Base-by-base conservation (phyloP, 2,113 vertebrate species). In the Misgurnus anguillicaudatus region DNA sequence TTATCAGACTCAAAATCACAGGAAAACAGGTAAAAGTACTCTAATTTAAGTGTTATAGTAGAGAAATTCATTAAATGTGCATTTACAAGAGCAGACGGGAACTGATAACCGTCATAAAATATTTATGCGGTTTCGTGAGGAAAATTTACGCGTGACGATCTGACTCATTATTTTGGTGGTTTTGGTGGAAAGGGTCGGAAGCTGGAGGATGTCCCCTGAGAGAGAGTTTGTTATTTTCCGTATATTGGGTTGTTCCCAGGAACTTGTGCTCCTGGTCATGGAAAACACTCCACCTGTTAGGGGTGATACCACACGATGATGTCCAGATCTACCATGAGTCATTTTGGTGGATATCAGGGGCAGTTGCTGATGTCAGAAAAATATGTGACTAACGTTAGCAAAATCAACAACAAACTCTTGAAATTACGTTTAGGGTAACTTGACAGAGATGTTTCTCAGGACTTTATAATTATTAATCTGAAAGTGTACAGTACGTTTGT, bases 261-360 rank as follows among this genome's bases (percentile, higher is more conserved):
- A 78, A 75, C 67, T 83, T 82, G 68, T 16, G 55, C 69, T 69
- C 78, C 83, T 81, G 47, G 63, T 47, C 67, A 39, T 85, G 86
- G 85, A 88, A 88, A 84, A 87, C 73, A 75, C 48, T 39, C 69
- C 86, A 85, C 84, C 86, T 82, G 79, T 80, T 82, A 69, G 80
- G 81, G 78, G 73, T 63, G 75, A 55, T 69, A 24, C 39, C 55
- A 61, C 76, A 76, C 39, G 75, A 78, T 21, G 57, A 48, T 61
- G 69, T 80, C 79, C 72, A 83, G 71, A 61, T 62, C 58, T n/a
- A 17, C 47, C 51, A 71, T 41, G 61, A 17, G 57, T 51, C 79
- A 80, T 86, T 72, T 80, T 66, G 24, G 24, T 70, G 77, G 70
- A 42, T 79, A 48, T 84, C 41, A 45, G 77, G 21, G 14, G 62